Evolutionary conservation across 2,888 invertebrate species (phyloP), one percentile per base, ranked within the genome.

Genomic region (Drosophila pseudotakahashii): DNA sequence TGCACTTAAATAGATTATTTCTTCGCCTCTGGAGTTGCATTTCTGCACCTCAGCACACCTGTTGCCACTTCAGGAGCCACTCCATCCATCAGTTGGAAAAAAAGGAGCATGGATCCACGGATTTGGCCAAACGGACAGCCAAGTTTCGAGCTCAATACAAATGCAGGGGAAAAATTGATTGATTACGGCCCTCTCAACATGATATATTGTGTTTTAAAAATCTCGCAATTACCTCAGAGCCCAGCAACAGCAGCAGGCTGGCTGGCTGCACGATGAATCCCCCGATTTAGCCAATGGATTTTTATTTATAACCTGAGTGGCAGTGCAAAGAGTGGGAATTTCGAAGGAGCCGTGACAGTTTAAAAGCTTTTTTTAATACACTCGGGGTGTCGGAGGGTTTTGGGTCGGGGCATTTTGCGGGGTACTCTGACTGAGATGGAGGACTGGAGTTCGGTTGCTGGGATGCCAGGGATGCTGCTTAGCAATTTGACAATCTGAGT

Each of bases 291-390:
- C 61, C 84, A 59, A 76, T 70, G 69, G 76, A 61, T 55, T 79
- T 78, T 84, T 87, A 84, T 87, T 87, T 84, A 84, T 81, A 79
- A 57, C 73, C 63, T 45, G 26, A 32, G 44, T 53, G 62, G 51
- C 60, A 57, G 52, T 37, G 26, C 37, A 50, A 32, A n/a, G 36
- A 50, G 34, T 52, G 52, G 36, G 52, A 73, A 57, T 57, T 50
- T 67, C 76, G 70, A 62, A 53, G 58, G 34, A 36, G 42, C 63
- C 66, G 50, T 84, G 84, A 84, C 84, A 84, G 84, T 88, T 84
- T 88, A 88, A 84, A 88, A 84, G 84, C 87, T 83, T 84, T 88
- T 83, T 84, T 88, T 81, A 81, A 84, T 86, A 88, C 68, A 79
- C 37, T 48, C 45, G 39, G 39, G 51, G 51, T 37, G 71, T 47